A percentile compares a stretch with the other conserved stretches of the same genome.
These are phyloP conservation scores for Ceuthmochares aereus DNA, from an alignment of 2,113 vertebrate species.

Conservation along the genomic window DNA sequence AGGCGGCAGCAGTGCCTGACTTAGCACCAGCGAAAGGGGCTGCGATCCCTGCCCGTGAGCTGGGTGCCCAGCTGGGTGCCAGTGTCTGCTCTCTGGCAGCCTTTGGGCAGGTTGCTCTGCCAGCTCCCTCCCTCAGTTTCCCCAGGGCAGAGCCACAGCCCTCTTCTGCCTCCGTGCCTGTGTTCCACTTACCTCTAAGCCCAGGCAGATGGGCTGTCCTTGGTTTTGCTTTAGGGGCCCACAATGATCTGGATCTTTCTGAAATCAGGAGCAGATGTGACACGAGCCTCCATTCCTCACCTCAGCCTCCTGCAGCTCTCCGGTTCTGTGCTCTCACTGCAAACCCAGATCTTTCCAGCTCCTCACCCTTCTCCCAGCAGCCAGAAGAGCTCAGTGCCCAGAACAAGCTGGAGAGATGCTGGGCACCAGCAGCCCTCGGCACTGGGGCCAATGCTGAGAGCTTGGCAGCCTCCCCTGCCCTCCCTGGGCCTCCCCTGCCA, in stretches of 20 bases:
- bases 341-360: background rate
- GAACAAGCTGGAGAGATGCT: background rate
- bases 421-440: background rate
- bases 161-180: background rate
- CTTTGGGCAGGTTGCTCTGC: background rate
- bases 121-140: background rate
- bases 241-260: background rate
- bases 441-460: background rate
- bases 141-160: background rate
- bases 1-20: background rate
- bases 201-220: background rate
- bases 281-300: background rate
- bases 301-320: background rate
- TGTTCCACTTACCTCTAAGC: background rate
- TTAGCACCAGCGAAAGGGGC: background rate
- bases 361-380: background rate
- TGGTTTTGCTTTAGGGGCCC: background rate
- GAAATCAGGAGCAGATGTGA: background rate
- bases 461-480: background rate
- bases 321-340: background rate
- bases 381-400: background rate
- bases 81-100: background rate
- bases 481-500: background rate
- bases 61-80: background rate
- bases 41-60: background rate